Evolutionary conservation across 2,113 vertebrate genomes (phyloP), one percentile per base, ranked within the genome.

Genomic region (Sinocyclocheilus maitianheensis): DNA sequence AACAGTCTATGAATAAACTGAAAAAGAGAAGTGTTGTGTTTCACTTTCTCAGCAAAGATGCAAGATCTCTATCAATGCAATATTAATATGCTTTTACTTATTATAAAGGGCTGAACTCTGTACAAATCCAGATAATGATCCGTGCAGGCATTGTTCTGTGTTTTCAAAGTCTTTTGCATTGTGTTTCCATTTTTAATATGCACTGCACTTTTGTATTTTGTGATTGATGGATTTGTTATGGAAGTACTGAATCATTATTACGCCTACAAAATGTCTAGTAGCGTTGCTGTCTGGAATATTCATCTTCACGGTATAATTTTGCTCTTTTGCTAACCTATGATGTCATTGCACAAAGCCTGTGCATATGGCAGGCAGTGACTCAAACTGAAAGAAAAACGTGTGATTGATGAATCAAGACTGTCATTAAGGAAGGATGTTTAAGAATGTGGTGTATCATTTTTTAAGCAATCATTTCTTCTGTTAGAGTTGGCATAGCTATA

Each of bases 11-110:
- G 51, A 74, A 81, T 81, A 86, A 55, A 62, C 14, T 22, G 24
- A 71, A 81, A 85, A 86, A 74, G 77, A 60, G 77, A 86, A 72
- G 84, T 86, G 77, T 43, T 30, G n/a, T 86, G 84, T 86, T 86
- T 86, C 84, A 81, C 48, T 80, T 86, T 86, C 67, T 51, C n/a
- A 81, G 40, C 46, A 84, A 76, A 48, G 84, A 80, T 24, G 22
- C 13, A 85, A 18, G 77, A 71, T 79, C 2, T 24, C 12, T 62
- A 69, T 85, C 12, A 12, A 71, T 69, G 46, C 60, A 34, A 13
- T 78, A 77, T n/a, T 77, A 76, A 34, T 34, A 34, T 51, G 40
- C 55, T 40, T 46, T 81, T 20, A 65, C 5, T 24, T 20, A 60
- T 55, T 79, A 79, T 34, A 34, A 34, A 34, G 30, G 2, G 2